Percentiles rank a stretch among this genome's conserved stretches.
These are phyloP conservation scores for Cabera pusaria DNA, from an alignment of 2,888 invertebrate genomes.

Conservation along the genomic window DNA sequence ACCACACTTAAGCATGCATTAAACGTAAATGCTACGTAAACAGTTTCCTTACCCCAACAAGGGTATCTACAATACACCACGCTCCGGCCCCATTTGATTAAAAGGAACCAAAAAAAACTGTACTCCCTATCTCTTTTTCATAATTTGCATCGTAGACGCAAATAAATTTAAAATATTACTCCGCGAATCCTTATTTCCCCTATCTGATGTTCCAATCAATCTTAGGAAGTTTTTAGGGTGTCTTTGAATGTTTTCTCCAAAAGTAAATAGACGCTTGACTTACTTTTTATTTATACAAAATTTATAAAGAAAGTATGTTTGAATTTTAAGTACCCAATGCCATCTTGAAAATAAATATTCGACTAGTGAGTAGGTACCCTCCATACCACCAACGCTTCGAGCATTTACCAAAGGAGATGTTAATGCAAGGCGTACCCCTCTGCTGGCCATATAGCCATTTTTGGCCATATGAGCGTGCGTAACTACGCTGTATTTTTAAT, in stretches of 20 bases:
- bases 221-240: constrained; percentile 41
- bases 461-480: too few species aligned
- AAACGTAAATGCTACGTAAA: constrained; percentile 56
- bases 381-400: too few species aligned
- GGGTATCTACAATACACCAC: constrained; percentile 60
- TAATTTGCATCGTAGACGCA: constrained; percentile 80
- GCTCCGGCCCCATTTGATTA: constrained; percentile 71
- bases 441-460: too few species aligned
- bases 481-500: too few species aligned
- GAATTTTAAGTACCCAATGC: too few species aligned
- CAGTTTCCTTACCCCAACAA: constrained; percentile 53
- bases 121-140: constrained; percentile 73
- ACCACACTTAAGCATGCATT: constrained; percentile 39
- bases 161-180: constrained; percentile 80
- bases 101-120: constrained; percentile 61
- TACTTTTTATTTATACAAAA: too few species aligned
- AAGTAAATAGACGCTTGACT: constrained; percentile 21
- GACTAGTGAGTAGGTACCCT: too few species aligned
- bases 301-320: too few species aligned
- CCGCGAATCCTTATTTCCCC: constrained; percentile 64
- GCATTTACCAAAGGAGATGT: too few species aligned
- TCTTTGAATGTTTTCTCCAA: constrained; percentile 17
- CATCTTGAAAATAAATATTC: too few species aligned
- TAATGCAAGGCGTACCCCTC: too few species aligned
- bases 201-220: constrained; percentile 67